Percentiles rank a stretch among this genome's conserved stretches.
phyloP scores from a whole-genome alignment of 1,140 invertebrate species.

The Steinernema khuongi region DNA sequence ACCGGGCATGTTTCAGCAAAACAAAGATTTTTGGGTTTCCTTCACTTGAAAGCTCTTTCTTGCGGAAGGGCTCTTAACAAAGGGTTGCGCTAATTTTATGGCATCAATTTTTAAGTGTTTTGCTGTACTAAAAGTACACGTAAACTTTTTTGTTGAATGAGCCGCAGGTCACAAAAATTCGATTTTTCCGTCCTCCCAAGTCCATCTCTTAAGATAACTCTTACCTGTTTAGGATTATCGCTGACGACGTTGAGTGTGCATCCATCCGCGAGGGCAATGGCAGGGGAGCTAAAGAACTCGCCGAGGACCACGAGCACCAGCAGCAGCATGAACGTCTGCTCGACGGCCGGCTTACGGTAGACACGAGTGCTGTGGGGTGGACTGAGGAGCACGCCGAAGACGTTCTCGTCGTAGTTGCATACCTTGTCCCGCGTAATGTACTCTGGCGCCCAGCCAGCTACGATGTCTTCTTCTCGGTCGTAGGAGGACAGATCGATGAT shows the following conservation, averaged over 20 bases:
- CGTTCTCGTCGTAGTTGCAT: slow-evolving; percentile 71
- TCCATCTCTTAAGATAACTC: not conserved
- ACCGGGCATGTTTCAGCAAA: too few species aligned
- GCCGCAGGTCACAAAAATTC: too few species aligned
- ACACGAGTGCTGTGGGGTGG: slow-evolving; percentile 88
- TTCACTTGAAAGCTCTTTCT: too few species aligned
- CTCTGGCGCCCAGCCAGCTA: slow-evolving; percentile 50
- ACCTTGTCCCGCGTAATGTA: slow-evolving; percentile 61
- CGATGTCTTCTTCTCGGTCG: slow-evolving; percentile 50
- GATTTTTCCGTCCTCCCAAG: too few species aligned
- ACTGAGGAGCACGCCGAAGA: slow-evolving; percentile 74
- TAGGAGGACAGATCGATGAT: slow-evolving; percentile 56
- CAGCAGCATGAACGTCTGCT: slow-evolving; percentile 89
- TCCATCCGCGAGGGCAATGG: slow-evolving; percentile 90
- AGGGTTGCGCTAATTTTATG: too few species aligned
- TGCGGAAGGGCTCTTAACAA: too few species aligned
- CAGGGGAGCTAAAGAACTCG: slow-evolving; percentile 93
- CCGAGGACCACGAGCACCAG: slow-evolving; percentile 85
- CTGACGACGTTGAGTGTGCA: slow-evolving; percentile 62
- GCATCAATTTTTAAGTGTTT: too few species aligned
- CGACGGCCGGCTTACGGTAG: slow-evolving; percentile 78
- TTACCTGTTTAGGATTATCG: slow-evolving; percentile 46
- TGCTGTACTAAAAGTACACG: too few species aligned
- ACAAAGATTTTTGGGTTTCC: too few species aligned
- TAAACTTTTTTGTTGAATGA: too few species aligned